Evolutionary conservation across 2,113 vertebrate genomes (phyloP).

Genomic region (Ploceus nigricollis): DNA sequence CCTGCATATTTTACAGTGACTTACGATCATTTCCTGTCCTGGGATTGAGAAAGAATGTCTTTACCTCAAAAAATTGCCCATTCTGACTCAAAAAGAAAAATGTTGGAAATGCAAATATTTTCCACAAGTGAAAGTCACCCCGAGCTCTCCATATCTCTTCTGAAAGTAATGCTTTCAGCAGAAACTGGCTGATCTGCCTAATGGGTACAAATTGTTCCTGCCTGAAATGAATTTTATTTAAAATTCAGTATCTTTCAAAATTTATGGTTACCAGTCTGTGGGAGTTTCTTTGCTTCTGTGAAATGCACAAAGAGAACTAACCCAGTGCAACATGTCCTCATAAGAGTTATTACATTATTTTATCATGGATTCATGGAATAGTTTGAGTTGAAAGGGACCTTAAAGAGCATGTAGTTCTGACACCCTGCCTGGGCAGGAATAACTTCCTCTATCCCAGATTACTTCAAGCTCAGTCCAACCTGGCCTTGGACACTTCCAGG

Average conservation of each 20-base stretch:
- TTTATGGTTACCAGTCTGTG: not conserved
- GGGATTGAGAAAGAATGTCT: not conserved
- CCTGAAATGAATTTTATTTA: conserved; percentile 48
- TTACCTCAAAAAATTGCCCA: not conserved
- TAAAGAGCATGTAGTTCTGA: not conserved
- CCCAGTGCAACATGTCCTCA: not conserved
- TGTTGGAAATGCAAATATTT: conserved; percentile 46
- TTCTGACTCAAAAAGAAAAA: conserved; percentile 7
- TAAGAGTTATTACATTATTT: not conserved
- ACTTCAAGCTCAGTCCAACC: not conserved
- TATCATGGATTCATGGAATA: not conserved
- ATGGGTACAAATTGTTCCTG: conserved; percentile 37
- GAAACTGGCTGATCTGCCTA: conserved; percentile 22
- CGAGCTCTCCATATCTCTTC: not conserved
- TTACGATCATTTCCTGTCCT: conserved; percentile 4
- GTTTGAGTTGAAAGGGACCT: not conserved
- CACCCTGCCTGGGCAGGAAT: not conserved
- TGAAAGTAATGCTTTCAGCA: not conserved
- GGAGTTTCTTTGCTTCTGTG: not conserved
- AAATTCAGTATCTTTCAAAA: conserved; percentile 42
- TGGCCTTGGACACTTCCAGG: not conserved
- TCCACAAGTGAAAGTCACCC: not conserved
- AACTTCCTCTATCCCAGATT: not conserved
- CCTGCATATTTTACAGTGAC: not conserved
- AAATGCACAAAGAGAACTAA: not conserved